These are phyloP conservation scores for Ploceus nigricollis DNA, from an alignment of 2,113 vertebrate genomes.

Conservation along the genomic window DNA sequence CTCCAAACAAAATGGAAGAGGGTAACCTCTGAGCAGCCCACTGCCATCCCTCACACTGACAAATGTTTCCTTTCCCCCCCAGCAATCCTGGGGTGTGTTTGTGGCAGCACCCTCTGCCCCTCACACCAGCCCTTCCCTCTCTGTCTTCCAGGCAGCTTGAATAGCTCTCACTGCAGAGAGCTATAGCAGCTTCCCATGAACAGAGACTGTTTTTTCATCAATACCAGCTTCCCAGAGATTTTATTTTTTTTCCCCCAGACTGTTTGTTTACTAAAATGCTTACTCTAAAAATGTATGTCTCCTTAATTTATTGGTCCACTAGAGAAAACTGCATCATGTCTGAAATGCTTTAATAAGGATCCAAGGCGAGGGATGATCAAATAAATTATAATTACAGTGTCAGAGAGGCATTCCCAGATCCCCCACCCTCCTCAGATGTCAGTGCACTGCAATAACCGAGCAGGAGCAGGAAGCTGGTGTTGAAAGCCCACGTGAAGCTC, in stretches of 20 bases:
- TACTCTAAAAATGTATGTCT: background rate
- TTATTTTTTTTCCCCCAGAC: background rate
- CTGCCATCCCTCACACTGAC: background rate
- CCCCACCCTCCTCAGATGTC: background rate
- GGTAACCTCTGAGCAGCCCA: background rate
- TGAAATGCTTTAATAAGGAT: background rate
- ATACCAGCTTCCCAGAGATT: background rate
- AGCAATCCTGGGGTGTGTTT: background rate
- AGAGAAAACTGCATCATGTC: constrained; percentile 13
- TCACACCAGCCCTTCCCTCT: background rate
- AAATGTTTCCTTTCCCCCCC: background rate
- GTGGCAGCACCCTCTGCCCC: background rate
- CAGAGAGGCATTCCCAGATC: background rate
- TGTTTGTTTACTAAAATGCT: constrained; percentile 1
- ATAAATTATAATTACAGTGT: constrained; percentile 7
- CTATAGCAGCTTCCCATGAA: background rate
- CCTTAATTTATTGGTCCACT: constrained; percentile 9
- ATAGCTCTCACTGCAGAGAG: background rate
- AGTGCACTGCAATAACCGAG: background rate
- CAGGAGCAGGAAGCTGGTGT: background rate
- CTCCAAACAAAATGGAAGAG: background rate
- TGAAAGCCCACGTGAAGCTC: background rate
- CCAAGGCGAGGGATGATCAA: background rate
- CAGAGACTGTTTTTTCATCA: background rate
- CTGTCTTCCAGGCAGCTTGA: background rate